A percentile compares a stretch with the other conserved stretches of the same genome.
These are phyloP conservation scores for Drosophila bocqueti DNA, from an alignment of 1,140 invertebrate species.

Conservation along the genomic window DNA sequence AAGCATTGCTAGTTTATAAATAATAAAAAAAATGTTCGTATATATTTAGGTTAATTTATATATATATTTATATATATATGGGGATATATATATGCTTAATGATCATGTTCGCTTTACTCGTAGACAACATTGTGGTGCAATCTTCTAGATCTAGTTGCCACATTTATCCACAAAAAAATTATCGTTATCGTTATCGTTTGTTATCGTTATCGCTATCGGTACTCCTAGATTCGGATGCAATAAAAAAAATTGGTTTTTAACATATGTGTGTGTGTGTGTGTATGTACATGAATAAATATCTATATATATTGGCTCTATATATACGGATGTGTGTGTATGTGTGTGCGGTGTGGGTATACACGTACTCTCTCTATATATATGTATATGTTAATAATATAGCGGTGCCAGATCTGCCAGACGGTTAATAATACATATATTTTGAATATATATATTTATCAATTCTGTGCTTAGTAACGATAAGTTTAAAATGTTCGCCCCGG, in stretches of 20 bases:
- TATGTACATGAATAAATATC: slow-evolving; percentile 72
- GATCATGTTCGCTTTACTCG: slow-evolving; percentile 43
- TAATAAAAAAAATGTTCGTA: slow-evolving; percentile 48
- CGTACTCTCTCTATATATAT: slow-evolving; percentile 34
- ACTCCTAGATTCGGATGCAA: slow-evolving; percentile 41
- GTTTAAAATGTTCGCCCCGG: slow-evolving; percentile 44
- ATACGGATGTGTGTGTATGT: slow-evolving; percentile 21
- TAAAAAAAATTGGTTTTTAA: slow-evolving; percentile 61
- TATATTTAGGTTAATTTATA: slow-evolving; percentile 27
- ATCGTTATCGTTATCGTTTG: slow-evolving; percentile 5
- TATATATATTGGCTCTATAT: slow-evolving; percentile 40
- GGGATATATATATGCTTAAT: slow-evolving; percentile 29
- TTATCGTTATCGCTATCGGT: slow-evolving; percentile 5
- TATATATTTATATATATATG: slow-evolving; percentile 11
- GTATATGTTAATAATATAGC: slow-evolving; percentile 52
- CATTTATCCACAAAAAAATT: slow-evolving; percentile 46
- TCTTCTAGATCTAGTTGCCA: slow-evolving; percentile 52
- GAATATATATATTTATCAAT: slow-evolving; percentile 73
- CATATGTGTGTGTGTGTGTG: slow-evolving; percentile 21
- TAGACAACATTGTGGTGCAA: slow-evolving; percentile 37
- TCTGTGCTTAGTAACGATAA: slow-evolving; percentile 55
- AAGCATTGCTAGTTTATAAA: slow-evolving; percentile 76
- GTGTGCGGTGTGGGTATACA: slow-evolving; percentile 20
- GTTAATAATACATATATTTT: slow-evolving; percentile 75
- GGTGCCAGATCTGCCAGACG: slow-evolving; percentile 52